Evolutionary conservation across 2,888 invertebrate genomes (phyloP), one percentile per base, ranked within the genome.

Genomic region (Hesperia comma): DNA sequence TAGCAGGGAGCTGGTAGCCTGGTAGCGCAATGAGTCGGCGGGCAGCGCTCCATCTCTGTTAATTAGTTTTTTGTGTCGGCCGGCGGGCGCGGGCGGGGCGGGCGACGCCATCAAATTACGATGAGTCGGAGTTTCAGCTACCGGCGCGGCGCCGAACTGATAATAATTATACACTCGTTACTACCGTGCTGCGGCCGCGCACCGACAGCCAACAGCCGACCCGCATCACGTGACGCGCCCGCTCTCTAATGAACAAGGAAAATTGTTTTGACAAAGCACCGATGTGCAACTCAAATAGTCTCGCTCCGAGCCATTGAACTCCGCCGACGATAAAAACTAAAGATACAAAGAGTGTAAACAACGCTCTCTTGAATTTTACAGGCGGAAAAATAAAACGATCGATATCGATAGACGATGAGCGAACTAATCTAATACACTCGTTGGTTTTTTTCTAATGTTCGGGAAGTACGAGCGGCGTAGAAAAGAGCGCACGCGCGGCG

Each of bases 151-250:
- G 77, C 75, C 78, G 80, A 79, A 79, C 81, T 78, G 78, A 81
- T 82, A 85, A 87, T 92, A 92, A 92, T 92, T 92, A 92, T 87
- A 91, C 91, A 92, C 91, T 92, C 90, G 92, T 92, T 92, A 92
- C 92, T 92, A 92, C 92, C 85, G 92, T 88, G 87, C 87, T 86
- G 86, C 86, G 84, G 83, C 79, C 75, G 86, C 86, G 84, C 84
- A 77, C 75, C 10, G 5, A 19, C 12, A 10, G 19, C 80, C 81
- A 76, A 76, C 69, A 69, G 68, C 37, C 75, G 68, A 56, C 69
- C 69, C 60, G 67, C 71, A 75, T 56, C 15, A 81, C 85, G 83
- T 83, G 82, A 81, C 84, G 83, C 82, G 82, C 84, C 85, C 79
- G 80, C 82, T 76, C 77, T 77, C 79, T 74, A 80, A 83, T 79